Percentiles rank a stretch among this genome's conserved stretches.
phyloP scores from a whole-genome alignment of 2,888 invertebrate species.

The Sisyra terminalis region DNA sequence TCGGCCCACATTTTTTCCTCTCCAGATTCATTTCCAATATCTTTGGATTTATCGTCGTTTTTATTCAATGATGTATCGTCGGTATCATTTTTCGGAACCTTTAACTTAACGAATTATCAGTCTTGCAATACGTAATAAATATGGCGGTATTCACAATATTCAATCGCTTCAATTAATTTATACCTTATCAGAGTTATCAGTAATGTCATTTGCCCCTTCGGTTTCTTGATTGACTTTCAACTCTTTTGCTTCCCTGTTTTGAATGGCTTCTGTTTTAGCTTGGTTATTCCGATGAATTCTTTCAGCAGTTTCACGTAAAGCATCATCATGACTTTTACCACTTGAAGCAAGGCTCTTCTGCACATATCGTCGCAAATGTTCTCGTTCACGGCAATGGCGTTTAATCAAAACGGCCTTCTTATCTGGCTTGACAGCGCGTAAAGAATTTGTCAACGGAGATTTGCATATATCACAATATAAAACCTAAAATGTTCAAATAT shows the following conservation, averaged over 20 bases:
- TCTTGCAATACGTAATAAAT: no score
- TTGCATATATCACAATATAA: constrained; percentile 68
- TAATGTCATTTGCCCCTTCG: constrained; percentile 9
- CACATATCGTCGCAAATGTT: constrained; percentile 61
- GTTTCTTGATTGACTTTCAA: constrained; percentile 14
- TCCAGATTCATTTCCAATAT: constrained; percentile 26
- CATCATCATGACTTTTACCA: constrained; percentile 40
- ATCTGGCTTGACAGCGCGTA: constrained; percentile 18
- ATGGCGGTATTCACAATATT: background rate
- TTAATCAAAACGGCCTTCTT: constrained; percentile 39
- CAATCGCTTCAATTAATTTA: background rate
- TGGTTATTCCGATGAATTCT: constrained; percentile 44
- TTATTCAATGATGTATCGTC: background rate
- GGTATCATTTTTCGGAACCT: constrained; percentile 1
- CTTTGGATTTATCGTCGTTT: constrained; percentile 14
- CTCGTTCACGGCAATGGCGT: constrained; percentile 57
- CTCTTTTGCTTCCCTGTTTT: constrained; percentile 17
- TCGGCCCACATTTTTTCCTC: constrained; percentile 67
- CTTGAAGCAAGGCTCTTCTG: constrained; percentile 35
- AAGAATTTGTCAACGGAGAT: constrained; percentile 41
- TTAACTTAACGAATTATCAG: no score
- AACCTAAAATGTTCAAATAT: constrained; percentile 27
- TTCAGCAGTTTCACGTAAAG: constrained; percentile 53
- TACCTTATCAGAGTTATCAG: background rate
- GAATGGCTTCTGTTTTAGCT: constrained; percentile 21